Conservation (phyloP, 1,140 invertebrate genomes). For the Mya arenaria region DNA sequence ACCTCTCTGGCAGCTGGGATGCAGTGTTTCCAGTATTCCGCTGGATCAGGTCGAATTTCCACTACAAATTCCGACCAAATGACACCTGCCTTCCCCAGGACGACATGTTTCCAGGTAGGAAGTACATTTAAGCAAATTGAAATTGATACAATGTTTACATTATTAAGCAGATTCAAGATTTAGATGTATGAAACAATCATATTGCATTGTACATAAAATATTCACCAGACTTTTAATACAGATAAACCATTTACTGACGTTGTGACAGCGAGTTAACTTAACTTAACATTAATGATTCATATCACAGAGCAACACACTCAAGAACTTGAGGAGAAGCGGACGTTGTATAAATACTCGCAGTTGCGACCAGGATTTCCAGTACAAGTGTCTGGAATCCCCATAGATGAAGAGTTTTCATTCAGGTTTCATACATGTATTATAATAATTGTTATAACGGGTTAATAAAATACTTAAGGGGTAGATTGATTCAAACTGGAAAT, state of each 20-base stretch:
- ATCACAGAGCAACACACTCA: constrained; percentile 8
- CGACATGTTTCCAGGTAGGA: constrained; percentile 8
- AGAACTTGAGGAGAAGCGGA: constrained; percentile 24
- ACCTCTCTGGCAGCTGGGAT: not conserved
- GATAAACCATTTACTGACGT: no score
- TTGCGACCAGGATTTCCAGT: not conserved
- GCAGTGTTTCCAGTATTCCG: constrained; percentile 38
- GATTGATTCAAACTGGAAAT: no score
- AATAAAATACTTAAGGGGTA: no score
- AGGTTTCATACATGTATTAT: no score
- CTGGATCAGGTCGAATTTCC: constrained; percentile 20
- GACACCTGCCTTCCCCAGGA: constrained; percentile 38
- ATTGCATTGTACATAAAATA: no score
- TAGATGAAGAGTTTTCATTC: constrained; percentile 32
- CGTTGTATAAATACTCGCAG: not conserved
- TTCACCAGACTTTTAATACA: no score
- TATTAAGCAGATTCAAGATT: no score
- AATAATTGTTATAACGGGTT: no score
- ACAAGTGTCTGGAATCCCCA: not conserved
- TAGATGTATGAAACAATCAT: no score
- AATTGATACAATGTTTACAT: no score
- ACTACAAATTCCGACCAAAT: constrained; percentile 12
- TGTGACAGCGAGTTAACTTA: not conserved
- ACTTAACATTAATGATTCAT: constrained; percentile 1
- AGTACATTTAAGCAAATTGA: no score